phyloP scores from a whole-genome alignment of 92 coral and sea anemone species.

The Epizoanthus ramosus region DNA sequence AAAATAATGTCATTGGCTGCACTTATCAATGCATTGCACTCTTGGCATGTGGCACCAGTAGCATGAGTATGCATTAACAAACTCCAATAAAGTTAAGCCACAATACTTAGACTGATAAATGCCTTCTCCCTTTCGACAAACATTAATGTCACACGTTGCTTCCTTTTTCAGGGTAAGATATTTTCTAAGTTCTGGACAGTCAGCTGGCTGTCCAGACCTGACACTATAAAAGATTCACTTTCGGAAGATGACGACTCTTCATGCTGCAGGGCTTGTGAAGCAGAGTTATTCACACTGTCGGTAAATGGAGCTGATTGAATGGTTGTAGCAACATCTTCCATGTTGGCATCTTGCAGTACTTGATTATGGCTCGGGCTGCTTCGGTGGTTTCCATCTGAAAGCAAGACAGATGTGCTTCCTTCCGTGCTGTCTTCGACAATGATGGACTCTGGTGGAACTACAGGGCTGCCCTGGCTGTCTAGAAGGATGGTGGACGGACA shows the following conservation, averaged over 20 bases:
- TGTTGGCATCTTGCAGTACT: not conserved
- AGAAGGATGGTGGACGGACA: too few species aligned
- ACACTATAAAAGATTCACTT: slow-evolving; percentile 22
- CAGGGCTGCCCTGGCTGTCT: too few species aligned
- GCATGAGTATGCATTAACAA: slow-evolving; percentile 35
- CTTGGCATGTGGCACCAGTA: slow-evolving; percentile 10
- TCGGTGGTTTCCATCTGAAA: too few species aligned
- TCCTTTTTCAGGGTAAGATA: slow-evolving; percentile 30
- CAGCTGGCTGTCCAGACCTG: slow-evolving; percentile 44
- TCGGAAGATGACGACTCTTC: not conserved
- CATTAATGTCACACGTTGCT: not conserved
- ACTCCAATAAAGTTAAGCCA: slow-evolving; percentile 28
- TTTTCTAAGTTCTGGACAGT: slow-evolving; percentile 39
- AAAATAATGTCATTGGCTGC: slow-evolving; percentile 34
- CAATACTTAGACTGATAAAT: slow-evolving; percentile 26
- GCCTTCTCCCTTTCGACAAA: slow-evolving; percentile 37
- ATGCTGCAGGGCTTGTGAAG: not conserved
- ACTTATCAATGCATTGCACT: slow-evolving; percentile 12
- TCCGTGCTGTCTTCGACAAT: too few species aligned
- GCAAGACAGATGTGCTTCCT: too few species aligned
- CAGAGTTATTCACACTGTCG: not conserved
- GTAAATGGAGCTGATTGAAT: not conserved
- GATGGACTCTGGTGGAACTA: too few species aligned
- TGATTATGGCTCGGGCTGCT: not conserved
- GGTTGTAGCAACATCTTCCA: not conserved